Percentiles rank a stretch among this genome's conserved stretches.
Evolutionary conservation across 2,113 vertebrate species (phyloP).

Genomic region (Mesocricetus auratus): DNA sequence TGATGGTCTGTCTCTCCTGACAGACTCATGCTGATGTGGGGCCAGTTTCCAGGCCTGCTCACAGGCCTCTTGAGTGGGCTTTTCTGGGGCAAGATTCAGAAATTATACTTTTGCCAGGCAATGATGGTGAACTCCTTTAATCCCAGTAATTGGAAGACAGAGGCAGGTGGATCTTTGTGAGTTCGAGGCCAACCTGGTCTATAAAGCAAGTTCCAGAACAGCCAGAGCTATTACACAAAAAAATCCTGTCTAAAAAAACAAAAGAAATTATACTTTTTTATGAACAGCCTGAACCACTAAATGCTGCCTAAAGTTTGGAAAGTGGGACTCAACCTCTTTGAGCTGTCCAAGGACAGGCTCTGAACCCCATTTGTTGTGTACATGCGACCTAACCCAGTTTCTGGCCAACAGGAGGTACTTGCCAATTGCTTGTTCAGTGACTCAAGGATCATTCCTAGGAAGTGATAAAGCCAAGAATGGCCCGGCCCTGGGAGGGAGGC

Average conservation of each 20-base stretch:
- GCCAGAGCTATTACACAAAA: no score
- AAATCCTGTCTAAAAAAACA: no score
- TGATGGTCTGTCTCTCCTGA: constrained; percentile 47
- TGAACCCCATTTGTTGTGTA: neutral
- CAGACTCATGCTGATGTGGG: neutral
- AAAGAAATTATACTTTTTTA: neutral
- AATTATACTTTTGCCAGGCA: neutral
- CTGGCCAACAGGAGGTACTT: constrained; percentile 20
- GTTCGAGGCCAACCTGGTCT: neutral
- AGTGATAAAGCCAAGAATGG: neutral
- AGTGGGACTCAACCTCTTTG: neutral
- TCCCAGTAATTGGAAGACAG: neutral
- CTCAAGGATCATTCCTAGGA: neutral
- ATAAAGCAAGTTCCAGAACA: no score
- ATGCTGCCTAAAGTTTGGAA: neutral
- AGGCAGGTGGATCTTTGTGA: neutral
- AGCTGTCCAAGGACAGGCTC: neutral
- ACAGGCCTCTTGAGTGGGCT: neutral
- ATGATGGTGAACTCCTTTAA: neutral
- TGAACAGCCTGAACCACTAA: neutral
- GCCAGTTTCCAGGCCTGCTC: neutral
- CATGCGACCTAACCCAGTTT: neutral
- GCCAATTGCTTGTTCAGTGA: constrained; percentile 50
- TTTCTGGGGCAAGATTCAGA: neutral
- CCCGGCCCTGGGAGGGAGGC: no score